Base-by-base conservation (phyloP, 2,888 invertebrate genomes). In the Uropetala carovei region DNA sequence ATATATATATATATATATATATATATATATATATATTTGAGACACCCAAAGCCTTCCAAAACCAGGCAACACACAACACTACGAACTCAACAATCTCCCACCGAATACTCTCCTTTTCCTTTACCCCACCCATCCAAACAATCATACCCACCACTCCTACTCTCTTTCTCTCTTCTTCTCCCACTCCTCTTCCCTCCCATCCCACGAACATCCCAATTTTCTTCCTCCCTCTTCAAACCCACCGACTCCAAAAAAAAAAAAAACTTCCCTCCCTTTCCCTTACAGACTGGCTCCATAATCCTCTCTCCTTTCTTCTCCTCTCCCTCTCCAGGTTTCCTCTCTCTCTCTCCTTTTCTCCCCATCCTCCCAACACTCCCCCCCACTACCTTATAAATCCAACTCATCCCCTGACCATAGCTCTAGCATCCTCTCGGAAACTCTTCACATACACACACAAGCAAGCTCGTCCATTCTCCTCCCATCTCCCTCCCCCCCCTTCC, bases 121-220 rank as follows among this genome's bases (percentile, higher is more conserved):
- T 68, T 22, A 18, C 18, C 68, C 68, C 68, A 18, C 68, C n/a
- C 68, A 18, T 18, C 75, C 27, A 75, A 75, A 75, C 75, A 75
- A 75, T 75, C 75, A 27, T 75, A 13, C 75, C 22, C 22, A 75
- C 75, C 86, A 10, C 43, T 30, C 30, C 75, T 10, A 18, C 13
- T 13, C 82, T 82, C 82, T 27, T 82, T 27, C 30, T 43, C 30
- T 30, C 16, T 30, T 16, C 82, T 0, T 43, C 30, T 30, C 75
- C 75, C 3, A 11, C 75, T 27, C 11, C 0, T 75, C 58, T 57
- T 22, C 18, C 27, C 75, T 75, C 75, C 75, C 13, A 10, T 75
- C 75, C 75, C 75, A 75, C 75, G 22, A 75, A 22, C 75, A 75
- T 75, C 75, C 75, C 75, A 75, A 75, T 27, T 75, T 75, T 75